phyloP scores from a whole-genome alignment of 53 echinoderm and acorn worm genomes.

The Echinarachnius parma region DNA sequence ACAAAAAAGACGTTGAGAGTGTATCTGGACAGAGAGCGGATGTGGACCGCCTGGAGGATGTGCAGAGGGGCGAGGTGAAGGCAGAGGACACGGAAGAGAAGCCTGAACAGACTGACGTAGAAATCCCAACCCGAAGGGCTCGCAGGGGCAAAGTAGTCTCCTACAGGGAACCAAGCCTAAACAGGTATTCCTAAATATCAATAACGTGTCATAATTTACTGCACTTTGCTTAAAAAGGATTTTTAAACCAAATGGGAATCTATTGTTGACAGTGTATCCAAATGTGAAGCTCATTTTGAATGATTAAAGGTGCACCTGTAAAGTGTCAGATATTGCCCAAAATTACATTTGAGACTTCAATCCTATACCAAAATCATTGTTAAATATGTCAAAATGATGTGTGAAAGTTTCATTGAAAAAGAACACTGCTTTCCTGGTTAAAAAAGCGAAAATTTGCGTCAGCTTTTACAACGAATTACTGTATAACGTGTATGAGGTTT shows the following conservation, averaged over 20 bases:
- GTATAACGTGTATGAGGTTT: too few species aligned
- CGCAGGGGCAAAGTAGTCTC: conserved; percentile 34
- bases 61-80: not conserved
- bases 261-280: not conserved
- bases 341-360: too few species aligned
- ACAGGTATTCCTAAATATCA: conserved; percentile 36
- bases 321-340: too few species aligned
- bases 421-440: too few species aligned
- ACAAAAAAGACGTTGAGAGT: not conserved
- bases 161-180: conserved; percentile 59
- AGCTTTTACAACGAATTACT: too few species aligned
- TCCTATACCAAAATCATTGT: too few species aligned
- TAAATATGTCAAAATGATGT: too few species aligned
- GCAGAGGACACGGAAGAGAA: not conserved
- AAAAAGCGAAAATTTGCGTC: too few species aligned
- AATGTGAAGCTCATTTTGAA: not conserved
- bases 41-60: not conserved
- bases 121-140: conserved; percentile 7
- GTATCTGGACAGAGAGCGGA: not conserved
- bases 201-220: too few species aligned
- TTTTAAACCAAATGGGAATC: not conserved
- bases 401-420: too few species aligned
- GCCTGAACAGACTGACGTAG: not conserved
- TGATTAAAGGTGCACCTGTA: too few species aligned
- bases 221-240: not conserved